These are phyloP conservation scores for Imbricaverruca yamaguchii DNA, from an alignment of 2,888 invertebrate species.

Conservation along the genomic window DNA sequence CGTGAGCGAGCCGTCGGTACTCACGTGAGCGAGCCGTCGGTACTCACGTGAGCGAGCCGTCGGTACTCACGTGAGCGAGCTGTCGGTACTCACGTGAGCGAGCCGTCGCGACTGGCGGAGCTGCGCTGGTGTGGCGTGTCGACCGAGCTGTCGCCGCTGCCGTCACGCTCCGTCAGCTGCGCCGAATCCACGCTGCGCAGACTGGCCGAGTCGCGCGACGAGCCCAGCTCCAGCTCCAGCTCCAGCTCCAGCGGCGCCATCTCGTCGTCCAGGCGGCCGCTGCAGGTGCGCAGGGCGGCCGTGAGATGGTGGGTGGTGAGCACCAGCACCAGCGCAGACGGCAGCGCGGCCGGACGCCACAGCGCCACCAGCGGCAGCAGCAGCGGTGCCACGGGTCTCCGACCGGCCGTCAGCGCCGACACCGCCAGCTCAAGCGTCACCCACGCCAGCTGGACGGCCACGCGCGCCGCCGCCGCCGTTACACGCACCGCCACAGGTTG, in stretches of 20 bases:
- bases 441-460: neutral
- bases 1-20: too few species aligned
- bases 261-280: neutral
- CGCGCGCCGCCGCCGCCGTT: neutral
- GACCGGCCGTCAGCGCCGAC: neutral
- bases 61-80: too few species aligned
- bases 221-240: slow-evolving; percentile 12
- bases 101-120: slow-evolving; percentile 2
- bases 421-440: neutral
- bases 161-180: neutral
- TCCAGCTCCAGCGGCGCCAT: slow-evolving; percentile 4
- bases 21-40: too few species aligned
- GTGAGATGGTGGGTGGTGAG: neutral
- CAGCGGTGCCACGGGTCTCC: neutral
- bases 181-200: neutral
- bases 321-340: neutral
- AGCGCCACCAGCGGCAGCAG: neutral
- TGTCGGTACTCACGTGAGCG: neutral
- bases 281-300: neutral
- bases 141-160: slow-evolving; percentile 7
- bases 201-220: slow-evolving; percentile 12
- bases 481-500: neutral
- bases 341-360: neutral
- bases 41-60: too few species aligned
- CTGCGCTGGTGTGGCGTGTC: neutral